Evolutionary conservation across 2,797 vertebrate species (phyloP).

Genomic region (Florisuga fusca): DNA sequence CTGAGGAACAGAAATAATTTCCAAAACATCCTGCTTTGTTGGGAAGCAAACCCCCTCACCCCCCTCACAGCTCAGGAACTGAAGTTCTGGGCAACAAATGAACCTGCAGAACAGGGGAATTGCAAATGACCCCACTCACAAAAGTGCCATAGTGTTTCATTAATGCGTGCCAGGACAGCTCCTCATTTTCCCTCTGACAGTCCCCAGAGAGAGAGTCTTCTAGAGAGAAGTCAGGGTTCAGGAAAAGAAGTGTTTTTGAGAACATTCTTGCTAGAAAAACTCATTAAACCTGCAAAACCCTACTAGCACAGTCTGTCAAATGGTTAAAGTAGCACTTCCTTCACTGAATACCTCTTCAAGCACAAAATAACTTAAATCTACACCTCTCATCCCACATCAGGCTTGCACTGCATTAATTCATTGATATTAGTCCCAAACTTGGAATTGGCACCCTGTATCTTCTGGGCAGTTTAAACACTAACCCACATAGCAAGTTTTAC

Average conservation of each 20-base stretch:
- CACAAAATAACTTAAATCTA: background rate
- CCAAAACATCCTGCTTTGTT: background rate
- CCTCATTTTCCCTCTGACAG: background rate
- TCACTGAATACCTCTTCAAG: background rate
- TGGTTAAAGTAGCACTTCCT: background rate
- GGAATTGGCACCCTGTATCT: background rate
- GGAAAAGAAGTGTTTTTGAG: background rate
- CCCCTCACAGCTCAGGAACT: background rate
- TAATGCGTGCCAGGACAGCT: background rate
- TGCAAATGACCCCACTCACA: background rate
- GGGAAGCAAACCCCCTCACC: background rate
- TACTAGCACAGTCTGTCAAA: background rate
- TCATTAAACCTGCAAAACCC: background rate
- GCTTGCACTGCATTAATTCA: background rate
- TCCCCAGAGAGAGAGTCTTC: background rate
- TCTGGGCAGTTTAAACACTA: background rate
- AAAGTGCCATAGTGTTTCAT: accelerated
- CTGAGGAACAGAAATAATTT: background rate
- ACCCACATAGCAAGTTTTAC: background rate
- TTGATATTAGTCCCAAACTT: background rate
- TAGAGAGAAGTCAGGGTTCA: background rate
- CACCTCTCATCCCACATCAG: background rate
- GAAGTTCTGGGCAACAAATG: background rate
- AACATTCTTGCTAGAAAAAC: background rate
- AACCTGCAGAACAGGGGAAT: background rate